These are phyloP conservation scores for Drosophila baimaii DNA, from an alignment of 1,140 invertebrate species.

Conservation along the genomic window DNA sequence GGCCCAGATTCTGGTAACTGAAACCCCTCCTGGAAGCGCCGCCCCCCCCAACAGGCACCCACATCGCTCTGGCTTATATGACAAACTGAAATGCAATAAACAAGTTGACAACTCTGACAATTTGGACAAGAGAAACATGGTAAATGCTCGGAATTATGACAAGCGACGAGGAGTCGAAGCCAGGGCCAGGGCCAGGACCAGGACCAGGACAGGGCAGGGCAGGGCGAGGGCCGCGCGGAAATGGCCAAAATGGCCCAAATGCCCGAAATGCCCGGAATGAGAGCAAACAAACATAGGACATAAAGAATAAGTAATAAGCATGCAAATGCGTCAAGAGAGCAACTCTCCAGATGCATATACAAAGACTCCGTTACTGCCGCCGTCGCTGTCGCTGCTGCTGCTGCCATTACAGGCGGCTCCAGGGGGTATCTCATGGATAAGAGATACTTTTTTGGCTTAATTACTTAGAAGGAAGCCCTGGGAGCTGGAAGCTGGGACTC, in stretches of 20 bases:
- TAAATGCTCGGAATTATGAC: slow-evolving; percentile 71
- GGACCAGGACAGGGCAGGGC: neutral
- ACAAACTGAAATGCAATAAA: slow-evolving; percentile 74
- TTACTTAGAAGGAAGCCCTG: slow-evolving; percentile 48
- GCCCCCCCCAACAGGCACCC: no score
- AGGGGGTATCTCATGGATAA: slow-evolving; percentile 50
- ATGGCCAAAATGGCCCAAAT: slow-evolving; percentile 3
- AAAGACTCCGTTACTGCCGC: slow-evolving; percentile 32
- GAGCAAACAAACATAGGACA: slow-evolving; percentile 54
- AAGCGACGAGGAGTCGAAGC: slow-evolving; percentile 58
- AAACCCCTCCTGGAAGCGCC: no score
- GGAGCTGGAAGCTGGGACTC: slow-evolving; percentile 4
- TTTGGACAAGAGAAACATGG: slow-evolving; percentile 75
- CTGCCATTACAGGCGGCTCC: neutral
- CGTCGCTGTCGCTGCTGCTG: no score
- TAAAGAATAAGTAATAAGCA: slow-evolving; percentile 71
- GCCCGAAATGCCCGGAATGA: slow-evolving; percentile 13
- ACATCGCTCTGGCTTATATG: slow-evolving; percentile 49
- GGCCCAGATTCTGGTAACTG: slow-evolving; percentile 2
- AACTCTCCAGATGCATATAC: slow-evolving; percentile 57
- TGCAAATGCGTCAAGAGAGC: slow-evolving; percentile 54
- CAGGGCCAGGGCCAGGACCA: neutral
- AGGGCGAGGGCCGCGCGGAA: neutral
- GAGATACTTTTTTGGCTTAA: slow-evolving; percentile 68
- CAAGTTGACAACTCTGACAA: slow-evolving; percentile 74